A percentile compares a stretch with the other conserved stretches of the same genome.
phyloP scores from a whole-genome alignment of 2,888 invertebrate species.

The Dicycla oo region DNA sequence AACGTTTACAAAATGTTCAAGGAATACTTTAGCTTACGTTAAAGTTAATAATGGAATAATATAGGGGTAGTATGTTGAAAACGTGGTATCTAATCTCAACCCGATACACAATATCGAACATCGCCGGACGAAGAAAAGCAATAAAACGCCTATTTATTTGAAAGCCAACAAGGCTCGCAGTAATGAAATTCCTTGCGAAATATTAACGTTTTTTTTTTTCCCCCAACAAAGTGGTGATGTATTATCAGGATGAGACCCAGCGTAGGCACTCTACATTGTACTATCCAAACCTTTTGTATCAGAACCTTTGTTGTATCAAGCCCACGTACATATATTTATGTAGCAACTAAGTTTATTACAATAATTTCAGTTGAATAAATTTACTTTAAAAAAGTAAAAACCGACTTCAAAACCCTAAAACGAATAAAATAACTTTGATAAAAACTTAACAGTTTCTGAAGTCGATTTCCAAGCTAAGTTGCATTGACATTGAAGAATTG shows the following conservation, averaged over 20 bases:
- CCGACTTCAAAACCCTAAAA: too few relatives aligned
- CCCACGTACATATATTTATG: too few relatives aligned
- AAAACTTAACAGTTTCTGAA: too few relatives aligned
- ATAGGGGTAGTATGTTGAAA: slow-evolving; percentile 62
- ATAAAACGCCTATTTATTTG: slow-evolving; percentile 89
- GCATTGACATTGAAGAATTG: too few relatives aligned
- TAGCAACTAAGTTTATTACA: too few relatives aligned
- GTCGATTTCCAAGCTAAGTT: too few relatives aligned
- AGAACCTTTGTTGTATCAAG: slow-evolving; percentile 33
- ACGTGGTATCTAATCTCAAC: slow-evolving; percentile 76
- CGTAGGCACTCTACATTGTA: slow-evolving; percentile 58
- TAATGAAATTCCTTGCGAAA: slow-evolving; percentile 89
- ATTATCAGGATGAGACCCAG: slow-evolving; percentile 75
- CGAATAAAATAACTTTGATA: too few relatives aligned
- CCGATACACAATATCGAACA: slow-evolving; percentile 82
- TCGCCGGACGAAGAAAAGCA: slow-evolving; percentile 81
- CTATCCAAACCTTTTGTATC: slow-evolving; percentile 47
- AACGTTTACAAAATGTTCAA: not conserved
- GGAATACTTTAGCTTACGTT: slow-evolving; percentile 5
- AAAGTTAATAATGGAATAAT: slow-evolving; percentile 52
- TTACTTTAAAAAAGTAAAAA: too few relatives aligned
- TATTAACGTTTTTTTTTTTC: slow-evolving; percentile 88
- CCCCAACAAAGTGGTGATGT: slow-evolving; percentile 85
- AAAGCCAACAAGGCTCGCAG: slow-evolving; percentile 85
- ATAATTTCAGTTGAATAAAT: too few relatives aligned